These are phyloP conservation scores for Amblyraja radiata DNA, from an alignment of 2,797 vertebrate species.

Conservation along the genomic window DNA sequence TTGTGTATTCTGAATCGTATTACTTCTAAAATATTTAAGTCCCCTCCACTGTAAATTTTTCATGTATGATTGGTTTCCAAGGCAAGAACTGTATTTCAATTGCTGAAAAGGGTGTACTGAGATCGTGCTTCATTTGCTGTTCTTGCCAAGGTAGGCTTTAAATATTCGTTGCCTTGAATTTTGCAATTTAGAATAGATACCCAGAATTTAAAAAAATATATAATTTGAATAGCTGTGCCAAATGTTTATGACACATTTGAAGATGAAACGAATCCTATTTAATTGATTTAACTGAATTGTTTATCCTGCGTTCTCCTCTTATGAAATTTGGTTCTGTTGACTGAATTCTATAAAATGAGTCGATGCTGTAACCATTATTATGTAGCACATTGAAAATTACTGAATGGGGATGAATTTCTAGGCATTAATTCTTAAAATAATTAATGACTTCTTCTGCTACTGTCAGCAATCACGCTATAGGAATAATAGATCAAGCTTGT, in stretches of 20 bases:
- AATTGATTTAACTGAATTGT: not conserved
- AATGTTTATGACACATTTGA: not conserved
- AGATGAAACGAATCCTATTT: not conserved
- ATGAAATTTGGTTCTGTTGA: too few species aligned
- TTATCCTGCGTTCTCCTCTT: too few species aligned
- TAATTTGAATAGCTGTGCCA: not conserved
- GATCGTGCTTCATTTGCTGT: not conserved
- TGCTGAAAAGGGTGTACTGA: not conserved
- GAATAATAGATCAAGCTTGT: not conserved
- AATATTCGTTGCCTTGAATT: not conserved
- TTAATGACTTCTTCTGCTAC: not conserved
- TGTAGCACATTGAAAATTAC: not conserved
- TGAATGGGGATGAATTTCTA: too few species aligned
- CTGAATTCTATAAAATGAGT: too few species aligned
- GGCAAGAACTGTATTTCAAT: not conserved
- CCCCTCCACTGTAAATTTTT: slow-evolving; percentile 21
- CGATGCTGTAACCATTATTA: too few species aligned
- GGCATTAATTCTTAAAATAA: not conserved
- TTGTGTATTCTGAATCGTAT: not conserved
- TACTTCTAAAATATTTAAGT: slow-evolving; percentile 32
- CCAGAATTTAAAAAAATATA: not conserved
- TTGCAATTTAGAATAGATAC: not conserved
- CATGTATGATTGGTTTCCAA: not conserved
- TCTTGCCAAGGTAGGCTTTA: slow-evolving; percentile 3
- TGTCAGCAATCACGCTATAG: not conserved